Conservation (phyloP, 1,140 invertebrate species). For the Achroia grisella region DNA sequence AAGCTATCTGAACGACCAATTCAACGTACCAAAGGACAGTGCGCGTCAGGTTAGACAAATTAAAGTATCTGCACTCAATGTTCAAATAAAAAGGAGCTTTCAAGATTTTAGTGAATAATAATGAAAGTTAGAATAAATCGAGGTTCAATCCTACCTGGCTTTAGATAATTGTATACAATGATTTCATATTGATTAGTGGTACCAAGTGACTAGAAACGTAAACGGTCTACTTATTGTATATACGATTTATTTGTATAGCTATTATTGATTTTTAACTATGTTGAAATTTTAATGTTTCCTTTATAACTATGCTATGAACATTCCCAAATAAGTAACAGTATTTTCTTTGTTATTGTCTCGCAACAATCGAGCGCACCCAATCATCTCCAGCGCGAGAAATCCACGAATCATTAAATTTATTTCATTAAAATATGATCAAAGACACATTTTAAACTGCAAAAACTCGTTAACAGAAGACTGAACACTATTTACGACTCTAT, state of each 20-base stretch:
- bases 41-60: conserved; percentile 69
- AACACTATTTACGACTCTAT: conserved; percentile 71
- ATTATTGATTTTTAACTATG: conserved; percentile 26
- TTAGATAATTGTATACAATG: conserved; percentile 72
- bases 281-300: conserved; percentile 29
- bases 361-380: too few species aligned
- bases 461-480: conserved; percentile 69
- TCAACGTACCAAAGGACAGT: conserved; percentile 39
- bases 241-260: conserved; percentile 39
- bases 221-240: conserved; percentile 37
- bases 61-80: conserved; percentile 69
- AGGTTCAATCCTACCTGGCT: conserved; percentile 63
- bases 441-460: conserved; percentile 38
- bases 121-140: conserved; percentile 61
- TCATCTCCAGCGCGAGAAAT: too few species aligned
- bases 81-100: conserved; percentile 73
- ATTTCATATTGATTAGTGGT: conserved; percentile 48
- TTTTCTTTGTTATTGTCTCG: conserved; percentile 10
- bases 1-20: conserved; percentile 28
- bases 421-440: too few species aligned
- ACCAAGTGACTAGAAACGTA: conserved; percentile 35
- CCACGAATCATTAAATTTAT: too few species aligned
- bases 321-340: conserved; percentile 16
- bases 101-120: conserved; percentile 71
- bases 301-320: conserved; percentile 15